A percentile compares a stretch with the other conserved stretches of the same genome.
phyloP scores from a whole-genome alignment of 2,797 vertebrate genomes.

The Echeneis naucrates region DNA sequence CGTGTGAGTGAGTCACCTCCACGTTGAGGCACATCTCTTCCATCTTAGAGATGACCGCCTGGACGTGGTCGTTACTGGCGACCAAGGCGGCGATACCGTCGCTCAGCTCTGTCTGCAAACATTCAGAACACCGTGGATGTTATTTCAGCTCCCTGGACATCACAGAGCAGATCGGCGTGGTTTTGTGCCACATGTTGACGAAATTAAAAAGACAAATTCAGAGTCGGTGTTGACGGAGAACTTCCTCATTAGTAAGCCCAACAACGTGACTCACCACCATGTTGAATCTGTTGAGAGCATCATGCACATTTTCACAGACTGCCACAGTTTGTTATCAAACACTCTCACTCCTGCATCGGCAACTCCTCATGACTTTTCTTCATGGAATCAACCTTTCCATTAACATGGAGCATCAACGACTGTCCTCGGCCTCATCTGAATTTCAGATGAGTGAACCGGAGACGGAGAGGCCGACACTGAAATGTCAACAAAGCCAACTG shows the following conservation, averaged over 20 bases:
- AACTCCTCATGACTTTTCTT: constrained; percentile 16
- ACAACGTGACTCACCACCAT: constrained; percentile 46
- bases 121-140: not conserved
- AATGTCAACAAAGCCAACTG: constrained; percentile 80
- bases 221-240: not conserved
- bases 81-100: constrained; percentile 91
- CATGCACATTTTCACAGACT: constrained; percentile 7
- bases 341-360: not conserved
- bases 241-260: constrained; percentile 14
- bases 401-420: constrained; percentile 36
- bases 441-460: constrained; percentile 73
- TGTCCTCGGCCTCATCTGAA: constrained; percentile 60
- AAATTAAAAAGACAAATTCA: not conserved
- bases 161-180: too few species aligned
- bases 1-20: constrained; percentile 82
- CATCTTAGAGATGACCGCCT: constrained; percentile 91
- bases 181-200: not conserved
- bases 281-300: constrained; percentile 37
- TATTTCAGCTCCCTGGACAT: too few species aligned
- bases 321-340: not conserved
- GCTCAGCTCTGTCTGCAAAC: constrained; percentile 87
- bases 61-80: constrained; percentile 90
- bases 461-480: constrained; percentile 45
- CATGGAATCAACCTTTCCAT: constrained; percentile 33
- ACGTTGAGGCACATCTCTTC: constrained; percentile 89